These are phyloP conservation scores for Propithecus coquereli DNA, from an alignment of 2,113 vertebrate species.

Conservation along the genomic window DNA sequence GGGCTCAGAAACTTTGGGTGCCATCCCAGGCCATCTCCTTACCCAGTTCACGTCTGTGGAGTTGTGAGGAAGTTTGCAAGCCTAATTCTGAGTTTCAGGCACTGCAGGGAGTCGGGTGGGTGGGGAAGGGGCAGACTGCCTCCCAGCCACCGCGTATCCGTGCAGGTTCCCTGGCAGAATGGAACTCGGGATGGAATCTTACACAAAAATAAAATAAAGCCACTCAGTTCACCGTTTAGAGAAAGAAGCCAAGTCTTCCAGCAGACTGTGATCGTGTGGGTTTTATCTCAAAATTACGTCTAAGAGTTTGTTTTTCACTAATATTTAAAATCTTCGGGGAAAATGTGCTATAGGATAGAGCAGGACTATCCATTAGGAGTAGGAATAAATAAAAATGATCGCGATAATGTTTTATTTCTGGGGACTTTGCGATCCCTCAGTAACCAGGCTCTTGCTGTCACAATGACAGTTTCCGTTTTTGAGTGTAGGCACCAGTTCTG, in stretches of 20 bases:
- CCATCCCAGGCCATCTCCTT: background rate
- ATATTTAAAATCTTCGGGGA: background rate
- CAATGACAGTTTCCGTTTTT: background rate
- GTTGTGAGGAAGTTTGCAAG: background rate
- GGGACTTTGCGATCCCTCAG: background rate
- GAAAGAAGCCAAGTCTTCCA: background rate
- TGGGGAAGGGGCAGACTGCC: background rate
- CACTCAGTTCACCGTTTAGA: background rate
- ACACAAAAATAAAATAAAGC: background rate
- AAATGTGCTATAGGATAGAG: background rate
- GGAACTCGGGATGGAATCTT: background rate
- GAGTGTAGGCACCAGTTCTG: background rate
- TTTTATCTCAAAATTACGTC: background rate
- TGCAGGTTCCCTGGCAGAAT: background rate
- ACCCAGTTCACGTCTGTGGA: background rate
- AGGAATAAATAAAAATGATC: background rate
- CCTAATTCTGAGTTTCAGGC: background rate
- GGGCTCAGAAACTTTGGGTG: background rate
- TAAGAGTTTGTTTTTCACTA: background rate
- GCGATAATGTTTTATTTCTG: background rate
- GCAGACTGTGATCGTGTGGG: background rate
- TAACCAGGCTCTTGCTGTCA: background rate
- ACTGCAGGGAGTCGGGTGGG: background rate
- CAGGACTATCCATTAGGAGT: background rate
- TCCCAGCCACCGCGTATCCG: background rate